Percentiles rank a stretch among this genome's conserved stretches.
Conservation (phyloP, 2,888 invertebrate species). For the Byasa hedistus region DNA sequence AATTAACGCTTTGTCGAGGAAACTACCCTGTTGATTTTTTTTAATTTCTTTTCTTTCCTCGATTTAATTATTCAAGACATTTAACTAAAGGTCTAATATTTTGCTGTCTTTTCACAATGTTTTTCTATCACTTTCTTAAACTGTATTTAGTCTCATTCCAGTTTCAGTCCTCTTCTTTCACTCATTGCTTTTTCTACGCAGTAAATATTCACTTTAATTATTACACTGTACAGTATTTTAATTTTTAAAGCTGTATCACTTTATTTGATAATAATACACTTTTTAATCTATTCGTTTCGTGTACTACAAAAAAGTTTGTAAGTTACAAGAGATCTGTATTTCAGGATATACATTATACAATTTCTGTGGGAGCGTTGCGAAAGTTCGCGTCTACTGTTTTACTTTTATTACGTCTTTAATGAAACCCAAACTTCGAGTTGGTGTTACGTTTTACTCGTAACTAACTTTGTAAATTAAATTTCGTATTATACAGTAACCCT, state of each 20-base stretch:
- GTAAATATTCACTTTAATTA: too few relatives aligned
- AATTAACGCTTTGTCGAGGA: too few relatives aligned
- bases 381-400: slow-evolving; percentile 2
- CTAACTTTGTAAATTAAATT: neutral
- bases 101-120: too few relatives aligned
- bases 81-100: too few relatives aligned
- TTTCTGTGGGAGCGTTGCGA: neutral
- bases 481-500: neutral
- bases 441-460: neutral
- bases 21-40: too few relatives aligned
- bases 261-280: neutral
- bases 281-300: neutral
- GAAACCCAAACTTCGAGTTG: slow-evolving; percentile 1
- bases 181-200: too few relatives aligned
- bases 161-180: too few relatives aligned
- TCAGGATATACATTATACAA: neutral
- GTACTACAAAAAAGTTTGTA: neutral
- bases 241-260: neutral
- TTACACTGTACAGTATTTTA: too few relatives aligned
- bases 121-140: too few relatives aligned
- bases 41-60: too few relatives aligned
- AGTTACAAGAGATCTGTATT: neutral
- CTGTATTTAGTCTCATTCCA: too few relatives aligned
- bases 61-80: too few relatives aligned
- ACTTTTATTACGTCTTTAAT: slow-evolving; percentile 6